Base-by-base conservation (phyloP, 2,113 vertebrate genomes). In the Phrynosoma blainvillii region DNA sequence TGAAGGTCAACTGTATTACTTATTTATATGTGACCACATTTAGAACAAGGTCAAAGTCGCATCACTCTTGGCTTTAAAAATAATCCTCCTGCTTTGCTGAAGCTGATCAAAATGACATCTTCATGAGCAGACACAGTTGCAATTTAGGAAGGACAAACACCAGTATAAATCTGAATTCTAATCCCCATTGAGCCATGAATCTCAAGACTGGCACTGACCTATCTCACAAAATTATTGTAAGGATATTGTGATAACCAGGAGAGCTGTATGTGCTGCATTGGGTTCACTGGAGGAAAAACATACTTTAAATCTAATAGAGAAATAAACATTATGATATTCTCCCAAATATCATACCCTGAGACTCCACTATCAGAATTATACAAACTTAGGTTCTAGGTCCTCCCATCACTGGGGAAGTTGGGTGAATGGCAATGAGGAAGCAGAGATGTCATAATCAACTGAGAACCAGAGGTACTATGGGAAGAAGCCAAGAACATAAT, bases 11-110 rank as follows among this genome's bases (percentile, higher is more conserved):
- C 40, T 12, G 20, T 23, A 27, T 70, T 40, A 86, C 36, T 79
- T 78, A 54, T 70, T 86, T 42, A 68, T 54, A 79, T 18, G 32
- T 30, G 21, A 52, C 66, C 79, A 80, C 68, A 87, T 80, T 79
- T 80, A 87, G 78, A 73, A n/a, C 85, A 87, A 87, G 77, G 85
- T 80, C 32, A 87, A 21, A 40, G 1, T 36, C 66, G 25, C 27
- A 32, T 21, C 65, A 71, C 66, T 25, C 40, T 54, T 12, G 16
- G 76, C 54, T 32, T 71, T 16, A 56, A 59, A 71, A 71, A 75
- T 27, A 59, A 75, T 75, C n/a, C 82, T 13, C 21, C 52, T 59
- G 52, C 80, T 77, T 66, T 56, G 2, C 14, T 71, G 47, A 21
- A 59, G 79, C 65, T 27, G 66, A 54, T 79, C 27, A 66, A 86